Conservation (phyloP, 2,888 invertebrate genomes). For the Ennomos erosarius region DNA sequence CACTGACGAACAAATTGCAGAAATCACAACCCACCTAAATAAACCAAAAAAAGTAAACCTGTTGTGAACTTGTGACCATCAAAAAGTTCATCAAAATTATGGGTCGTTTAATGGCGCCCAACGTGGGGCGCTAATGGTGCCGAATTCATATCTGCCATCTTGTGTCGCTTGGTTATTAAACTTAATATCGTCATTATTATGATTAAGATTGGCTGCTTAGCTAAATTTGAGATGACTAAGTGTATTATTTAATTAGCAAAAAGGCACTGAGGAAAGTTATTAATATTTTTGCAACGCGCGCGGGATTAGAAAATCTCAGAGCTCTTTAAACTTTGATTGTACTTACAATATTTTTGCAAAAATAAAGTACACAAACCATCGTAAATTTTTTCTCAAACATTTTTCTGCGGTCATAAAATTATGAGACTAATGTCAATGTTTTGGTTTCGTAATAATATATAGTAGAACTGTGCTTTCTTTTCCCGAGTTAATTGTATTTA, state of each 20-base stretch:
- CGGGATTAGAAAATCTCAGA: not conserved
- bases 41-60: conserved; percentile 51
- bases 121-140: conserved; percentile 43
- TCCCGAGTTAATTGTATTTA: no score
- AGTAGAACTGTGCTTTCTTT: no score
- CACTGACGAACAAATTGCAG: no score
- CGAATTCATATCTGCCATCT: conserved; percentile 19
- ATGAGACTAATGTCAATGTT: no score
- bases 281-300: not conserved
- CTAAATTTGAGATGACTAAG: conserved; percentile 8
- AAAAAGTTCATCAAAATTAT: conserved; percentile 58
- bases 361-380: not conserved
- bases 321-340: not conserved
- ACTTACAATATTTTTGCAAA: not conserved
- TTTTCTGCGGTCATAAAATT: no score
- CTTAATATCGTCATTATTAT: conserved; percentile 24
- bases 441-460: no score
- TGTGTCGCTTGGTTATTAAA: conserved; percentile 21
- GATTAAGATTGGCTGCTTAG: conserved; percentile 19
- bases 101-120: conserved; percentile 56
- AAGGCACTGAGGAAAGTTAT: conserved; percentile 1
- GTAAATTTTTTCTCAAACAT: no score
- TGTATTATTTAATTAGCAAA: conserved; percentile 6
- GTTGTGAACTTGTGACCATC: conserved; percentile 56
- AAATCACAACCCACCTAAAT: no score